Evolutionary conservation across 92 coral and sea anemone genomes (phyloP), one percentile per base, ranked within the genome.

Genomic region (Bergia puertoricense): DNA sequence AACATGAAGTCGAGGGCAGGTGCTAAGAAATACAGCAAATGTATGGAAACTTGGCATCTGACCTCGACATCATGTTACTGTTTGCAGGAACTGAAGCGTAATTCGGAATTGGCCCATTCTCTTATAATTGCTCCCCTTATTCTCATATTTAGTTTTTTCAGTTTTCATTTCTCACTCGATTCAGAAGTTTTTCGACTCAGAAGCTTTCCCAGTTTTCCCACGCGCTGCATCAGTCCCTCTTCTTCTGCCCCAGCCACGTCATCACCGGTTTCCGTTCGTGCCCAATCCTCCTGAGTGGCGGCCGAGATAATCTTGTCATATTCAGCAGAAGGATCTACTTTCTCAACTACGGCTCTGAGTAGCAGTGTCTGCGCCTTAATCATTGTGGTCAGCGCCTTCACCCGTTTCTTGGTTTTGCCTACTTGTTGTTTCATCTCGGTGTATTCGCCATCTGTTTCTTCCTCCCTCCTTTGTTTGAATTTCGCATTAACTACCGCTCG

Each of bases 371-470:
- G 87, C 79, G 79, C 87, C 79, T 69, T 84, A 71, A 84, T 68
- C 87, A 84, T 18, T 69, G 77, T 69, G 78, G 46, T 18, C 68
- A 84, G 87, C 79, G 87, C 62, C 68, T 84, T 84, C 87, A 84
- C 79, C 43, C 87, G 87, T 84, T 38, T 13, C 87, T 69, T 84
- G 65, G 87, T 84, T 65, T 84, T 84, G 13, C 77, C 41, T n/a
- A 84, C 62, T 36, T 84, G 62, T 8, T 71, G 11, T 48, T 71
- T 71, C 40, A 84, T 65, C 79, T 84, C 87, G 5, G 77, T n/a
- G 59, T 69, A 48, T 43, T 84, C 78, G 3, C 41, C 77, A 7
- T 68, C 13, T 23, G 75, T 68, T 40, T 84, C 87, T 44, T 84
- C 87, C 22, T 30, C 87, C 13, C 39, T 71, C 46, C 10, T 42